Percentiles rank a stretch among this genome's conserved stretches.
Conservation (phyloP, 2,113 vertebrate genomes). For the Poecilia latipinna region DNA sequence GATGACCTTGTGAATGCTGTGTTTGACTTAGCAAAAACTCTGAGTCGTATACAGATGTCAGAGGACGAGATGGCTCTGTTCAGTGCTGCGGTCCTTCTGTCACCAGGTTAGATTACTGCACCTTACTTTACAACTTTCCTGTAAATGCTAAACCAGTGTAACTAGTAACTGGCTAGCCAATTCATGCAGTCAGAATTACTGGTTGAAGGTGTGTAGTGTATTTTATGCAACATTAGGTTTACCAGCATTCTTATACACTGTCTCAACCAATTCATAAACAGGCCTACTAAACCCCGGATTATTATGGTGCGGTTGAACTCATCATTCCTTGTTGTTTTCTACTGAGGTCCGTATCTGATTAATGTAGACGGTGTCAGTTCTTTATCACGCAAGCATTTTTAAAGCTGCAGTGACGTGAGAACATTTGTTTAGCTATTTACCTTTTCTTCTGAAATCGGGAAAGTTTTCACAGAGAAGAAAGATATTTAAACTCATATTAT, state of each 20-base stretch:
- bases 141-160: neutral
- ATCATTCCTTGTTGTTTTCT: neutral
- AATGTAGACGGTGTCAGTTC: neutral
- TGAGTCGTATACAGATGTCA: constrained; percentile 86
- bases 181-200: neutral
- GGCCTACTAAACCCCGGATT: neutral
- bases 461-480: neutral
- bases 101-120: constrained; percentile 79
- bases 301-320: neutral
- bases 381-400: neutral
- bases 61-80: constrained; percentile 91
- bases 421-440: neutral
- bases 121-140: neutral
- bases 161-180: neutral
- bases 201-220: neutral
- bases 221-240: neutral
- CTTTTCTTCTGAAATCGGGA: neutral
- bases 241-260: neutral
- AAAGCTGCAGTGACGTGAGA: neutral
- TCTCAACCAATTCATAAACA: neutral
- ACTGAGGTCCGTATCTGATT: neutral
- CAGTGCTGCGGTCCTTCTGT: constrained; percentile 87
- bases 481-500: neutral
- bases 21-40: constrained; percentile 86
- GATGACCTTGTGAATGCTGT: constrained; percentile 86